A percentile compares a stretch with the other conserved stretches of the same genome.
Conservation (phyloP, 2,797 vertebrate genomes). For the Octomys mimax region DNA sequence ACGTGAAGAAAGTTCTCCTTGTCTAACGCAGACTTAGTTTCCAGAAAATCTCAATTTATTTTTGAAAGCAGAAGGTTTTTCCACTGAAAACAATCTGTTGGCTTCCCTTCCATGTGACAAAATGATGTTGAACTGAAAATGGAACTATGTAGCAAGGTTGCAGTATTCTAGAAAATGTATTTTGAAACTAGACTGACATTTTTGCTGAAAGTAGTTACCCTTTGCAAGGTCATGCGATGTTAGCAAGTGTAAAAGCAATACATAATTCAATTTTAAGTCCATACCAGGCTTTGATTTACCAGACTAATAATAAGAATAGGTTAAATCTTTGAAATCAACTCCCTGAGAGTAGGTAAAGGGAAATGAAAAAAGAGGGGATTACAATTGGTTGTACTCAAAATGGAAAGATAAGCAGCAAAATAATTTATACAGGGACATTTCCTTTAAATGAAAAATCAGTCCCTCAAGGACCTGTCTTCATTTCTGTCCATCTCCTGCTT, state of each 20-base stretch:
- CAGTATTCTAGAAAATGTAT: slow-evolving; percentile 55
- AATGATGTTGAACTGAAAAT: slow-evolving; percentile 68
- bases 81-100: slow-evolving; percentile 73
- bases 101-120: slow-evolving; percentile 62
- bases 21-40: slow-evolving; percentile 63
- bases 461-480: slow-evolving; percentile 40
- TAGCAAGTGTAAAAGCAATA: slow-evolving; percentile 55
- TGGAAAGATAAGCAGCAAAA: background rate
- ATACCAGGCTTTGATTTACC: slow-evolving; percentile 55
- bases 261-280: slow-evolving; percentile 57
- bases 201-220: slow-evolving; percentile 68
- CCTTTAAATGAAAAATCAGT: background rate
- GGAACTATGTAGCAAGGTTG: slow-evolving; percentile 58
- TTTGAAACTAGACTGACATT: slow-evolving; percentile 71
- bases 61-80: slow-evolving; percentile 66
- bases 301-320: slow-evolving; percentile 55
- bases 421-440: background rate
- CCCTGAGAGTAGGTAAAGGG: background rate
- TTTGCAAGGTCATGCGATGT: slow-evolving; percentile 70
- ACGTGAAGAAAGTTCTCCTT: slow-evolving; percentile 59
- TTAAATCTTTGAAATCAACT: slow-evolving; percentile 65
- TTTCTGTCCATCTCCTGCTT: background rate
- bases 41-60: slow-evolving; percentile 70
- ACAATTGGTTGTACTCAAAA: background rate
- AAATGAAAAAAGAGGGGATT: background rate